phyloP scores from a whole-genome alignment of 2,888 invertebrate species.

The Amblyjoppa proteus region DNA sequence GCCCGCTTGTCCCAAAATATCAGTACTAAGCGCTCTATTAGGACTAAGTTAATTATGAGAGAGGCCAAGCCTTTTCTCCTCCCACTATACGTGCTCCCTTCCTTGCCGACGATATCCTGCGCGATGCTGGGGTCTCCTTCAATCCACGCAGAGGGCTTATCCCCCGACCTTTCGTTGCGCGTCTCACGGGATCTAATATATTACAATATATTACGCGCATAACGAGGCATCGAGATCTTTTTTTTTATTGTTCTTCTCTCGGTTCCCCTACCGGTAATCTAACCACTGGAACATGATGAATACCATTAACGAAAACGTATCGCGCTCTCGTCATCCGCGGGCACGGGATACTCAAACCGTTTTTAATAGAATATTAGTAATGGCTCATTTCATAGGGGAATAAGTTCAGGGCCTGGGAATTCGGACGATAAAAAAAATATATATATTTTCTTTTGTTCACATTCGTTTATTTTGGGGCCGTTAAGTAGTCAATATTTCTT shows the following conservation, averaged over 20 bases:
- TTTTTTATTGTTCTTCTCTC: slow-evolving; percentile 14
- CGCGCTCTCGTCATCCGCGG: slow-evolving; percentile 43
- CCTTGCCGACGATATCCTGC: slow-evolving; percentile 55
- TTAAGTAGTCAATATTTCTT: not conserved
- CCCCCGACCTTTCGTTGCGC: slow-evolving; percentile 50
- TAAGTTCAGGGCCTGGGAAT: not conserved
- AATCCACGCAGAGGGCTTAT: slow-evolving; percentile 41
- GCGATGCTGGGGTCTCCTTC: slow-evolving; percentile 60
- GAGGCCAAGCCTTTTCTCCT: slow-evolving; percentile 71
- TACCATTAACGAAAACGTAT: slow-evolving; percentile 47
- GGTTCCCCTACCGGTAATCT: slow-evolving; percentile 1
- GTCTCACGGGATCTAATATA: slow-evolving; percentile 51
- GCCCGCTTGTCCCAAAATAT: slow-evolving; percentile 72
- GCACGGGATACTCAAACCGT: slow-evolving; percentile 31
- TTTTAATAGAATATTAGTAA: slow-evolving; percentile 53
- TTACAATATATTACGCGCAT: slow-evolving; percentile 64
- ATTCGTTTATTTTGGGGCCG: not conserved
- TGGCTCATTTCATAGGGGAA: slow-evolving; percentile 57
- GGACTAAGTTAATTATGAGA: slow-evolving; percentile 80
- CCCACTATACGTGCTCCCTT: slow-evolving; percentile 68
- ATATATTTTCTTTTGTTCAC: not conserved
- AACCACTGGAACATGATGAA: slow-evolving; percentile 39
- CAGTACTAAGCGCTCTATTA: slow-evolving; percentile 80
- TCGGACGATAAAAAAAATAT: not conserved
- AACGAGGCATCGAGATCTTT: slow-evolving; percentile 53